Evolutionary conservation across 2,797 vertebrate species (phyloP), one percentile per base, ranked within the genome.

Genomic region (Siniperca scherzeri): DNA sequence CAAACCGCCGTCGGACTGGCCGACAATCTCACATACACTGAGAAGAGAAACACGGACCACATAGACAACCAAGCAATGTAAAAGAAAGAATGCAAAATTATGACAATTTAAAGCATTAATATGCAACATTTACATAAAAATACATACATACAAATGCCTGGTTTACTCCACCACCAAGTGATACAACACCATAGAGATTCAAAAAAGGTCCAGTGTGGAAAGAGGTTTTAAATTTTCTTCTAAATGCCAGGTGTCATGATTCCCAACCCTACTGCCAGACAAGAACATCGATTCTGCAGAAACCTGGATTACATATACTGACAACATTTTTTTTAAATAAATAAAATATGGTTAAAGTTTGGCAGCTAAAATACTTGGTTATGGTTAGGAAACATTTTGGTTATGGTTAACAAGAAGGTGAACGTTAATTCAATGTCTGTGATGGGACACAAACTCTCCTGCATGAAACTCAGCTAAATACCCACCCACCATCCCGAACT

Each of bases 1-100:
- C 55, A 99, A 92, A 11, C 98, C 98, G 0, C 98, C 98, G 0
- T 99, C 98, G 0, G 98, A 96, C 95, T 99, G 98, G 14, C 98
- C 97, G 0, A 98, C 93, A 1, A 99, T 98, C 94, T 99, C 97
- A 93, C 98, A 99, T 25, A 99, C 97, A 80, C 98, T 98, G 56
- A 57, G 38, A 10, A 19, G 13, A 55, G 19, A 65, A 52, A 64
- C 22, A 69, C 3, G 48, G 5, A 77, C 4, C 10, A 48, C 14
- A 60, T 0, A 60, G 12, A 62, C 6, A 38, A 21, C 25, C 6
- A 6, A 48, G 52, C 6, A 40, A 19, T 1, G 1, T 42, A 3
- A 38, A 46, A 33, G 3, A 33, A 42, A 10, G 0, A 9, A 14
- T 5, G 8, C 3, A 1, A 13, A 22, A 46, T 42, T 21, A 10